Percentiles rank a stretch among this genome's conserved stretches.
These are phyloP conservation scores for Cynoglossus semilaevis DNA, from an alignment of 2,113 vertebrate genomes.

Conservation along the genomic window DNA sequence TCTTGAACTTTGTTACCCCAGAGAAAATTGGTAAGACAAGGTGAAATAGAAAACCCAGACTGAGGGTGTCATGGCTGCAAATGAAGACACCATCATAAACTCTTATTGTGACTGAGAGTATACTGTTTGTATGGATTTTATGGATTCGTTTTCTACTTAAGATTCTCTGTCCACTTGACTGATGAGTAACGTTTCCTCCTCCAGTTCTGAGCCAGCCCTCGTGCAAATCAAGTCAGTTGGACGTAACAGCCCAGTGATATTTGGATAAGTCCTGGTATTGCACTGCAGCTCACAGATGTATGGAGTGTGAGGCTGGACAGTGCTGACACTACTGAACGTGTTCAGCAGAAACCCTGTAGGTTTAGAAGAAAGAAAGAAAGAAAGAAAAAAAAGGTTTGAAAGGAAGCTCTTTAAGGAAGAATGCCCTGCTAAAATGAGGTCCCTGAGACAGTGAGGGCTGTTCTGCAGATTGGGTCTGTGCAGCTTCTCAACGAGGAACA, in stretches of 20 bases:
- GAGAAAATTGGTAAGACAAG: no score
- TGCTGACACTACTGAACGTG: conserved; percentile 28
- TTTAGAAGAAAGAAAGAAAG: conserved; percentile 11
- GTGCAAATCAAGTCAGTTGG: conserved; percentile 40
- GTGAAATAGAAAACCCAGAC: no score
- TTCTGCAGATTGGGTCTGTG: conserved; percentile 29
- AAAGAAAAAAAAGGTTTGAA: conserved; percentile 20
- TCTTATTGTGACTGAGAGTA: no score
- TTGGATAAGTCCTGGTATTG: conserved; percentile 23
- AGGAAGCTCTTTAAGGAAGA: conserved; percentile 27
- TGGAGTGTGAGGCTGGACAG: conserved; percentile 15
- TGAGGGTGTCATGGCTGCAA: no score
- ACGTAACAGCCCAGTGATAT: conserved; percentile 38
- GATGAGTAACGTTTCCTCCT: conserved; percentile 21
- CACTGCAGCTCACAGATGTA: conserved; percentile 27
- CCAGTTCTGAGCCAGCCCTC: conserved; percentile 32
- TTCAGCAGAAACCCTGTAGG: conserved; percentile 39
- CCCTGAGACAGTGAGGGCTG: conserved; percentile 11
- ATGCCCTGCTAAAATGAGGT: conserved; percentile 30
- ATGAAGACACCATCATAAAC: no score
- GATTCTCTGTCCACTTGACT: conserved; percentile 16
- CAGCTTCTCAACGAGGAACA: conserved; percentile 36
- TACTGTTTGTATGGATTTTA: background rate
- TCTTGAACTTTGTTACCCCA: no score
- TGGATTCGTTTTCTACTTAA: conserved; percentile 12